Percentiles rank a stretch among this genome's conserved stretches.
These are phyloP conservation scores for Pseudorasbora parva DNA, from an alignment of 2,113 vertebrate species.

Conservation along the genomic window DNA sequence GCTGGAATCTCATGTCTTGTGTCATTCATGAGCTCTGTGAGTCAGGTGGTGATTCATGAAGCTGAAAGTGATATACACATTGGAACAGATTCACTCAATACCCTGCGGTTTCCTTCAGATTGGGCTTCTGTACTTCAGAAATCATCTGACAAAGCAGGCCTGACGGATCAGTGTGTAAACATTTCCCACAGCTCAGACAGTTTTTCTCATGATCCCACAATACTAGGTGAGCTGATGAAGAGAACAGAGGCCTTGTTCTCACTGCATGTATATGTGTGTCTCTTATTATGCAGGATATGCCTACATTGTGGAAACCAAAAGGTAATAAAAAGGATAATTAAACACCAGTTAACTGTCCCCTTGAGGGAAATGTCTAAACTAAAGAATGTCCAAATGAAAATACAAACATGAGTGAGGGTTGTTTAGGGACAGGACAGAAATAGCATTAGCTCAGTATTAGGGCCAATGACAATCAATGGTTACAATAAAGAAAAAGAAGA, in stretches of 20 bases:
- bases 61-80: neutral
- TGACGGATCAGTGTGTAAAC: neutral
- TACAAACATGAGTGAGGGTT: neutral
- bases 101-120: neutral
- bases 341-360: neutral
- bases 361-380: neutral
- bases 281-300: neutral
- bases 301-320: neutral
- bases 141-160: neutral
- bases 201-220: neutral
- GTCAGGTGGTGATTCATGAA: constrained; percentile 17
- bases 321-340: neutral
- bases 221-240: neutral
- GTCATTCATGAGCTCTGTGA: constrained; percentile 5
- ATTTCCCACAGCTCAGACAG: neutral
- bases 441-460: neutral
- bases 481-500: neutral
- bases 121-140: neutral
- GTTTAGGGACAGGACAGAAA: neutral
- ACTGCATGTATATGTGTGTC: neutral
- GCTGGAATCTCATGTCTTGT: constrained; percentile 15
- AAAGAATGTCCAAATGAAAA: constrained; percentile 1
- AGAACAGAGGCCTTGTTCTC: neutral
- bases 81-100: constrained; percentile 20
- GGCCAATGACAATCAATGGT: neutral